These are phyloP conservation scores for Uropsilus gracilis DNA, from an alignment of 2,113 vertebrate genomes.

Conservation along the genomic window DNA sequence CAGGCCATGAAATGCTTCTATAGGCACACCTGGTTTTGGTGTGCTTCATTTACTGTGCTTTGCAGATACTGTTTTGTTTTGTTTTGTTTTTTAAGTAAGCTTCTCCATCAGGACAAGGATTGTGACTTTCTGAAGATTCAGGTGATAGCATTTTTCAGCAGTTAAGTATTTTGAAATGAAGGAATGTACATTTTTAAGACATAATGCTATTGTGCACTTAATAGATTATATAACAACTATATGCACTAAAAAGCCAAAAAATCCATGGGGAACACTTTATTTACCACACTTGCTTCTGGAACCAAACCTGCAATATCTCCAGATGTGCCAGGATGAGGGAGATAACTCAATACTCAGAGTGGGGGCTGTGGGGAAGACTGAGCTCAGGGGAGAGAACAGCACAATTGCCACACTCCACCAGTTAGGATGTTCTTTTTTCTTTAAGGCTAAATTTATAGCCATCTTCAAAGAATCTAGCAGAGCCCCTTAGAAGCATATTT, in stretches of 20 bases:
- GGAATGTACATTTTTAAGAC: background rate
- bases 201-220: background rate
- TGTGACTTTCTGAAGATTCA: background rate
- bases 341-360: background rate
- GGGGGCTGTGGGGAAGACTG: rapidly evolving
- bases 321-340: background rate
- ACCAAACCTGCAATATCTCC: background rate
- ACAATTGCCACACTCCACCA: background rate
- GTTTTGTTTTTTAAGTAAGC: background rate
- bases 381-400: rapidly evolving
- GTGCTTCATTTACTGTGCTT: background rate
- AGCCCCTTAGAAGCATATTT: background rate
- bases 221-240: background rate
- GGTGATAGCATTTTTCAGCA: background rate
- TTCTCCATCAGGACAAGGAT: background rate
- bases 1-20: background rate
- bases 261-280: background rate
- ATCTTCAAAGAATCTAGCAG: background rate
- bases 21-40: background rate
- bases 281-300: background rate
- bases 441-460: background rate
- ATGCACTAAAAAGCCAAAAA: background rate
- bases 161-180: background rate
- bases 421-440: background rate
- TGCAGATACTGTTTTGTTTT: too few relatives aligned